Percentiles rank a stretch among this genome's conserved stretches.
These are phyloP conservation scores for Zaprionus lineosus DNA, from an alignment of 2,888 invertebrate species.

Conservation along the genomic window DNA sequence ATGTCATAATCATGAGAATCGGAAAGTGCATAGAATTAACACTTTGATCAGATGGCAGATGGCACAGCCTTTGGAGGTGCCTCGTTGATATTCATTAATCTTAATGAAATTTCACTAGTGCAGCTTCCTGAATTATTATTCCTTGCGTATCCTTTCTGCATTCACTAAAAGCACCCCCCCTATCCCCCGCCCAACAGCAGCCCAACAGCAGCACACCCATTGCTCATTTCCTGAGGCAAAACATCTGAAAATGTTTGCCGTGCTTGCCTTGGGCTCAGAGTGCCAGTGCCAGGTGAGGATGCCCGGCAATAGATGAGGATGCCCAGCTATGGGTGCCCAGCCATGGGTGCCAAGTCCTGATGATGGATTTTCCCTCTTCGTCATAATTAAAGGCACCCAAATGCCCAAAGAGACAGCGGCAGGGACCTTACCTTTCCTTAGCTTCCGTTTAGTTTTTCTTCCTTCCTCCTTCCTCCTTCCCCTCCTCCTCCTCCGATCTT, in stretches of 20 bases:
- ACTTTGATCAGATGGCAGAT: conserved; percentile 18
- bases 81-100: conserved; percentile 44
- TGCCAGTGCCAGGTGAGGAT: too few relatives aligned
- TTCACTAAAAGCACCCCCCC: too few relatives aligned
- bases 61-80: background rate
- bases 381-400: conserved; percentile 62
- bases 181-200: too few relatives aligned
- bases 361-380: conserved; percentile 48
- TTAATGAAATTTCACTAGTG: conserved; percentile 37
- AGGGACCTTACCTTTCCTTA: background rate
- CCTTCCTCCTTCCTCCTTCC: too few relatives aligned
- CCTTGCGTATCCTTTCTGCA: conserved; percentile 32
- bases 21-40: conserved; percentile 25
- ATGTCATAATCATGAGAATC: conserved; percentile 44
- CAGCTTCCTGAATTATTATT: conserved; percentile 40
- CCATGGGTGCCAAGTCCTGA: too few relatives aligned
- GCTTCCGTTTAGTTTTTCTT: conserved; percentile 1
- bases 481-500: too few relatives aligned
- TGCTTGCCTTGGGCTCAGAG: conserved; percentile 29
- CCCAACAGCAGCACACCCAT: too few relatives aligned
- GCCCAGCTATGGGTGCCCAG: too few relatives aligned
- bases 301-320: too few relatives aligned
- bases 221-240: conserved; percentile 66
- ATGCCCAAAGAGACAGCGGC: conserved; percentile 13
- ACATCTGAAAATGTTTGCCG: conserved; percentile 43